Evolutionary conservation across 64 coral and sea anemone species (phyloP).

Genomic region (Hydrozoanthus tunicans): DNA sequence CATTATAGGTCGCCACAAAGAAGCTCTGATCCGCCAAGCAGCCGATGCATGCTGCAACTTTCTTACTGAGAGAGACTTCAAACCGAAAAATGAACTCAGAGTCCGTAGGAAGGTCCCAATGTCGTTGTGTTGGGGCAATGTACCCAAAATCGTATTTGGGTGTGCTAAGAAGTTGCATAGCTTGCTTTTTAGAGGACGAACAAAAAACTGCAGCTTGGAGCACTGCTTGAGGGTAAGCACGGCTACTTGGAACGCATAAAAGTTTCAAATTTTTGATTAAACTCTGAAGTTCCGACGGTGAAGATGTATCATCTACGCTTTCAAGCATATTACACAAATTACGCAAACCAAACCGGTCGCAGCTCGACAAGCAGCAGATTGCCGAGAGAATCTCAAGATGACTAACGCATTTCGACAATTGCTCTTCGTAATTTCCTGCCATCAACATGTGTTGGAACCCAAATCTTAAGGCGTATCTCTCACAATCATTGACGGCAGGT

Average conservation of each 20-base stretch:
- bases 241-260: constrained; percentile 1
- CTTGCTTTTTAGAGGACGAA: constrained; percentile 1
- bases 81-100: not conserved
- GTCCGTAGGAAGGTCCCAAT: constrained; percentile 19
- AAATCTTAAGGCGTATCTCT: constrained; percentile 13
- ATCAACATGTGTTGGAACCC: constrained; percentile 35
- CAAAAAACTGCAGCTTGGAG: constrained; percentile 44
- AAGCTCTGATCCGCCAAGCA: not conserved
- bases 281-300: not conserved
- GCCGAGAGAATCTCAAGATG: constrained; percentile 34
- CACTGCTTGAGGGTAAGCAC: constrained; percentile 19
- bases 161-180: not conserved
- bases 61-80: constrained; percentile 6
- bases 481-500: constrained; percentile 41
- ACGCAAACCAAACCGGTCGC: constrained; percentile 15
- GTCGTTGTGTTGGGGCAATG: constrained; percentile 3
- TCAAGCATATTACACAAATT: constrained; percentile 39
- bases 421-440: constrained; percentile 16
- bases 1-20: constrained; percentile 30
- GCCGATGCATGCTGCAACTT: constrained; percentile 36
- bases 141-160: constrained; percentile 40
- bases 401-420: not conserved
- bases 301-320: not conserved
- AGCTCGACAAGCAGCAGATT: not conserved
- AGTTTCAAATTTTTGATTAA: constrained; percentile 9